Conservation (phyloP, 2,113 vertebrate species). For the Aplodontia rufa region DNA sequence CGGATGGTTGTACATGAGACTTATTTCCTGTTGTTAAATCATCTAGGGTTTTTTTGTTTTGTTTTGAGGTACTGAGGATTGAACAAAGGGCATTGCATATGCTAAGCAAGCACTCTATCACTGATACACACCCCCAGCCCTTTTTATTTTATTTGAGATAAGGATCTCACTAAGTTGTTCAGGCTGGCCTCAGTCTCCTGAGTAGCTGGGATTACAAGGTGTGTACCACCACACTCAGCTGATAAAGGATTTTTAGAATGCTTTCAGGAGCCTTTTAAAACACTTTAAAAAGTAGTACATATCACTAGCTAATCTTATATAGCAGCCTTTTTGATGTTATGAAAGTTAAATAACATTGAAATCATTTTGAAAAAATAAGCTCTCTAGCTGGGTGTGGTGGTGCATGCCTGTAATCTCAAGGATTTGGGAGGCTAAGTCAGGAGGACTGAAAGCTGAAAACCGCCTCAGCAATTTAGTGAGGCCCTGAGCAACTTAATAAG, state of each 20-base stretch:
- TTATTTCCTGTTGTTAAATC: not conserved
- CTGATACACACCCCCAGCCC: not conserved
- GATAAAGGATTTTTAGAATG: not conserved
- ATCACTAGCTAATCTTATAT: not conserved
- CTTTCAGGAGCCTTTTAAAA: not conserved
- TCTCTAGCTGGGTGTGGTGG: not conserved
- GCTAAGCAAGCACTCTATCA: not conserved
- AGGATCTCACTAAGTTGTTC: not conserved
- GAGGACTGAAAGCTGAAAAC: too few species aligned
- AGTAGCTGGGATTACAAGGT: not conserved
- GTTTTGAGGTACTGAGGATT: not conserved
- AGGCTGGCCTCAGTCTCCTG: not conserved
- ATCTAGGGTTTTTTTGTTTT: not conserved
- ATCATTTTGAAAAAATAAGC: not conserved
- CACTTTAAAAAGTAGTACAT: not conserved
- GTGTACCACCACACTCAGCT: not conserved
- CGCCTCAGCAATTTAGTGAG: too few species aligned
- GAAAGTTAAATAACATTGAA: constrained; percentile 11
- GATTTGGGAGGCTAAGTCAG: too few species aligned
- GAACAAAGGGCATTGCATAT: not conserved
- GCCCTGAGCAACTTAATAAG: too few species aligned
- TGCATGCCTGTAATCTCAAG: too few species aligned
- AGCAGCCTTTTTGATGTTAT: constrained; percentile 9
- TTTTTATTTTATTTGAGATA: not conserved
- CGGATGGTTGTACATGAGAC: not conserved